Percentiles rank a stretch among this genome's conserved stretches.
phyloP scores from a whole-genome alignment of 2,113 vertebrate genomes.

The Anseranas semipalmata region DNA sequence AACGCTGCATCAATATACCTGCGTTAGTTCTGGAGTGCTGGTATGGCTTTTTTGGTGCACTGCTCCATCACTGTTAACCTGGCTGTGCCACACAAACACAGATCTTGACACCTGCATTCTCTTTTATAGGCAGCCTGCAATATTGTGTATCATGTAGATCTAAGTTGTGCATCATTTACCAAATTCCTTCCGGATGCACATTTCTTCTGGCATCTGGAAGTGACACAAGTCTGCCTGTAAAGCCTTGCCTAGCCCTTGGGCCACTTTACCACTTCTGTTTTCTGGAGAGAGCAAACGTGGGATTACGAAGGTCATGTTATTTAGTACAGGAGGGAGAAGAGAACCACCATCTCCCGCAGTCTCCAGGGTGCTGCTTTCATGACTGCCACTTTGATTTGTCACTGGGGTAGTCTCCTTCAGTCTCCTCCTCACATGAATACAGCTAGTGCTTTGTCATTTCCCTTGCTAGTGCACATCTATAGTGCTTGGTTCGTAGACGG shows the following conservation, averaged over 20 bases:
- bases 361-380: background rate
- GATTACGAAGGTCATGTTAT: background rate
- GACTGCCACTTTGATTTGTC: slow-evolving; percentile 5
- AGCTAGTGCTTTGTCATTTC: background rate
- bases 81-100: background rate
- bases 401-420: background rate
- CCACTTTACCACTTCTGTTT: background rate
- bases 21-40: background rate
- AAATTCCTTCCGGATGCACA: background rate
- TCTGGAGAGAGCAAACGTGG: background rate
- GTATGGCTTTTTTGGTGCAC: background rate
- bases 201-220: background rate
- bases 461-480: background rate
- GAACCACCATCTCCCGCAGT: background rate
- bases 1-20: background rate
- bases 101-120: background rate
- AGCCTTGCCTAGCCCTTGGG: background rate
- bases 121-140: background rate
- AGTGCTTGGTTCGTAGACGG: background rate
- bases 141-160: background rate
- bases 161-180: background rate
- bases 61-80: background rate
- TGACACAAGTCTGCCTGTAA: background rate
- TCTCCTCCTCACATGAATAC: background rate
- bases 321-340: slow-evolving; percentile 15